Evolutionary conservation across 2,113 vertebrate genomes (phyloP), one percentile per base, ranked within the genome.

Genomic region (Aldabrachelys gigantea): DNA sequence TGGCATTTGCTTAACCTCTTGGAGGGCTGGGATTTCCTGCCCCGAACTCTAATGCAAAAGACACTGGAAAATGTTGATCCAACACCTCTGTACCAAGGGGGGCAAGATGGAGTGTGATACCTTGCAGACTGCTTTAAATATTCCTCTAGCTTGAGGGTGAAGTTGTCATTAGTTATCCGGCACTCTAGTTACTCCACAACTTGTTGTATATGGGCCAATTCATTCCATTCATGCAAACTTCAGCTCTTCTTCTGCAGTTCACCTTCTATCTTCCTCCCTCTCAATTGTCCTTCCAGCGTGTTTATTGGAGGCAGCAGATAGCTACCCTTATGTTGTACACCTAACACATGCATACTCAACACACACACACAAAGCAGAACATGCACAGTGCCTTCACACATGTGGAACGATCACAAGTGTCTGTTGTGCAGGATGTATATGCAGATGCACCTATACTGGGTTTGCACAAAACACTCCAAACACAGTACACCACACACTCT

Each of bases 1-100:
- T 89, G 57, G 31, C 59, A 91, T 97, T 97, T 96, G 44, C 95
- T 97, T 96, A 89, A 75, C 88, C 85, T 96, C 97, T 82, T 41
- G 84, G 49, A 54, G 85, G 93, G 54, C 2, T 95, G 80, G 79
- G 83, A 89, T 95, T 96, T 97, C 62, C 62, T 80, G 65, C 49
- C 53, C 65, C 1, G 8, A 91, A 47, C 83, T 96, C 44, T 87
- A 52, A 82, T 91, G 52, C 80, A 31, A 87, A 92, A 88, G 83
- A 53, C 81, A 84, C 81, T 90, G 84, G 90, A 78, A 94, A 92
- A 79, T 75, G 65, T 87, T 95, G 89, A 85, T 85, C 65, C 76
- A 91, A n/a, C 6, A n/a, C 44, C 84, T 29, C 2, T 10, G 94
- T 53, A 82, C 83, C 54, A n/a, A 24, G 59, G 75, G 59, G 79